Evolutionary conservation across 2,888 invertebrate genomes (phyloP).

Genomic region (Lasioglossum marginatum): DNA sequence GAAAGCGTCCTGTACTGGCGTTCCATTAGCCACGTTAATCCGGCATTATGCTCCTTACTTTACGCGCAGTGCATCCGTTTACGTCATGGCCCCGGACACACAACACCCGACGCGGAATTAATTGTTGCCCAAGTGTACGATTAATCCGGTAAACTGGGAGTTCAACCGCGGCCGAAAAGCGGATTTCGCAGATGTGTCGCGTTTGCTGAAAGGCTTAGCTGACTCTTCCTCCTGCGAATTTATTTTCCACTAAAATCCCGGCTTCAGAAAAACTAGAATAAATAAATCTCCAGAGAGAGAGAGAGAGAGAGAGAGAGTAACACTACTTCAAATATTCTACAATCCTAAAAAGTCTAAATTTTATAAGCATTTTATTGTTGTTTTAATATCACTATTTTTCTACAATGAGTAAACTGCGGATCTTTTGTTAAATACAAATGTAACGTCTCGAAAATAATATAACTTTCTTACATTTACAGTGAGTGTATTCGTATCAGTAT

Average conservation of each 20-base stretch:
- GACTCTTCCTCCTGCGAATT: neutral
- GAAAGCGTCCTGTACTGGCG: constrained; percentile 72
- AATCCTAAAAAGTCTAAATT: too few species aligned
- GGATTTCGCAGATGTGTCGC: neutral
- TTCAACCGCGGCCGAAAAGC: constrained; percentile 34
- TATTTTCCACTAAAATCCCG: neutral
- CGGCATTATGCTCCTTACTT: constrained; percentile 68
- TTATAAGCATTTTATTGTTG: too few species aligned
- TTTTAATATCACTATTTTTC: too few species aligned
- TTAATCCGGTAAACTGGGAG: constrained; percentile 59
- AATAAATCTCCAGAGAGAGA: too few species aligned
- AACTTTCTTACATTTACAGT: too few species aligned
- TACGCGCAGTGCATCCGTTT: constrained; percentile 68
- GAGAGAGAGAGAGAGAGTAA: too few species aligned
- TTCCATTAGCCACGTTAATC: constrained; percentile 71
- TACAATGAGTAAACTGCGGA: too few species aligned
- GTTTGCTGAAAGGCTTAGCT: neutral
- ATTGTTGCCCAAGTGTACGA: constrained; percentile 55
- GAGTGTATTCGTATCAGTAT: too few species aligned
- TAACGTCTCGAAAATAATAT: too few species aligned
- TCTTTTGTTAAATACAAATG: too few species aligned
- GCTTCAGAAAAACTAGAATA: neutral
- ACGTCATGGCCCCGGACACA: constrained; percentile 63
- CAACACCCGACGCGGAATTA: constrained; percentile 62
- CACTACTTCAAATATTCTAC: too few species aligned